Evolutionary conservation across 2,113 vertebrate species (phyloP), one percentile per base, ranked within the genome.

Genomic region (Rynchops niger): DNA sequence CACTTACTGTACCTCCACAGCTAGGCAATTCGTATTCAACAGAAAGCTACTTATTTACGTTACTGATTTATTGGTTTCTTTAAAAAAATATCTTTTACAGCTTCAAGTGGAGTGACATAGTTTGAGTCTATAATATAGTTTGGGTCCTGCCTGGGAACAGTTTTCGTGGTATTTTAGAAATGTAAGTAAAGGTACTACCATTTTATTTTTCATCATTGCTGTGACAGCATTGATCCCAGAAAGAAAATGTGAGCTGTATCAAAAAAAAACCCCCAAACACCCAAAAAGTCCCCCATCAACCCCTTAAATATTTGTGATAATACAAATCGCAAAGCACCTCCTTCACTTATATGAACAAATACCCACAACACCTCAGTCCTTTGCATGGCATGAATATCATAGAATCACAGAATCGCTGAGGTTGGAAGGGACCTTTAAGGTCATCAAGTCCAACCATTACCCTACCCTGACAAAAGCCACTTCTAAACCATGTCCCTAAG

Each of bases 1-100:
- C 98, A 98, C 98, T 98, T 98, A 98, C 97, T 97, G 95, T 97
- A 97, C 90, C 93, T 98, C 98, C 98, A 98, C 98, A 98, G 98
- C 98, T 98, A 97, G 98, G 98, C 98, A 99, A 99, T 99, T 99
- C 99, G 98, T 98, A 98, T 97, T 98, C 98, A 99, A 98, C 99
- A 98, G 99, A 97, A 99, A 98, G 98, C 98, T 98, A 99, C 98
- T 99, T 99, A 98, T 99, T 99, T 99, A 99, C 98, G 98, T 98
- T 98, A 98, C 98, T 99, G 98, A 99, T 99, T 99, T 99, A 98
- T 99, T 99, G 98, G 98, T 66, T 90, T 73, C 77, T 56, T 72
- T 98, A 99, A 99, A 49, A 98, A 98, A 98, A 98, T 97, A 98
- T 98, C 98, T 98, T 98, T 98, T 98, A 98, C 98, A 98, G 98